These are phyloP conservation scores for Ceyx cyanopectus DNA, from an alignment of 2,113 vertebrate genomes.

Conservation along the genomic window DNA sequence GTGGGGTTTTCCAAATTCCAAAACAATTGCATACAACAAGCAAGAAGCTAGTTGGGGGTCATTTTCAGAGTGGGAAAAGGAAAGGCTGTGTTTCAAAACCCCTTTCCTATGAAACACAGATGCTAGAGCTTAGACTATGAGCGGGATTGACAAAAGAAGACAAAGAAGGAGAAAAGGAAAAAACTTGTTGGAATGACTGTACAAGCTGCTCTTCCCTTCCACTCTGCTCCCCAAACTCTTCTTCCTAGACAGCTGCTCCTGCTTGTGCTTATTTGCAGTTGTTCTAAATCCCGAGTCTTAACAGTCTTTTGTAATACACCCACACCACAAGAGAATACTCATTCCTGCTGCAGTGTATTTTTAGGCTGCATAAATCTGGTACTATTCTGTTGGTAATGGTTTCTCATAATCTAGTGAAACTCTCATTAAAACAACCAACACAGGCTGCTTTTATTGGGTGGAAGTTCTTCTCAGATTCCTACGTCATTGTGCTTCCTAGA, in stretches of 20 bases:
- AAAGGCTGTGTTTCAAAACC: neutral
- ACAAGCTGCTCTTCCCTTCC: neutral
- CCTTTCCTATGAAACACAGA: constrained; percentile 35
- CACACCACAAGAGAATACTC: neutral
- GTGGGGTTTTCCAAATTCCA: constrained; percentile 62
- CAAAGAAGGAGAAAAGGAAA: neutral
- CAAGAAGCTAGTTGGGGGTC: constrained; percentile 14
- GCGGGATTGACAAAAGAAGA: neutral
- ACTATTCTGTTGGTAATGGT: neutral
- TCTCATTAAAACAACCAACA: neutral
- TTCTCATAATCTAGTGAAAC: neutral
- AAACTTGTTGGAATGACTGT: neutral
- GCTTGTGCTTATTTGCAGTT: neutral
- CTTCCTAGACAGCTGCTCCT: neutral
- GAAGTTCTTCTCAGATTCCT: neutral
- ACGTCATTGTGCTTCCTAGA: neutral
- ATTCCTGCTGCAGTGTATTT: constrained; percentile 9
- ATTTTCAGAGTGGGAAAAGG: neutral
- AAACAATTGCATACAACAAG: constrained; percentile 40
- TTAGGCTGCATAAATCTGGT: neutral
- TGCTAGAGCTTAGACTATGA: neutral
- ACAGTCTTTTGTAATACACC: neutral
- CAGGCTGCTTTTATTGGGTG: neutral
- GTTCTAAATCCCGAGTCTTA: neutral
- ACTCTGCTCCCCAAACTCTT: neutral